Evolutionary conservation across 53 echinoderm and acorn worm genomes (phyloP), one percentile per base, ranked within the genome.

Genomic region (Mesocentrotus franciscanus): DNA sequence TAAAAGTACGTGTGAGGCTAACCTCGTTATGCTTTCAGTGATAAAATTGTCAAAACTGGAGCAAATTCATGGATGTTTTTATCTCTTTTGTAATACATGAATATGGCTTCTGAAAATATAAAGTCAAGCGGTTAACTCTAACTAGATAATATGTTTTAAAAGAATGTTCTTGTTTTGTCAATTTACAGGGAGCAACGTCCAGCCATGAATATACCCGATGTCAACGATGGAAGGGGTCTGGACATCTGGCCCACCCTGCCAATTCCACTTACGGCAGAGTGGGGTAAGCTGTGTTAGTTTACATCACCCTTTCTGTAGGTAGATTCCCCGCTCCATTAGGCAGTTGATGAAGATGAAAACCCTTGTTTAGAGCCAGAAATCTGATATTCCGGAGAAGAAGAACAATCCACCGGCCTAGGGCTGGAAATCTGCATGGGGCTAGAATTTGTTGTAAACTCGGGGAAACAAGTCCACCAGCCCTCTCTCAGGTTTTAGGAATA

Each of bases 261-360:
- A 91, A 91, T 66, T 64, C 91, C 34, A 91, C 91, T 5, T 91
- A 91, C 35, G 91, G 91, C 34, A 61, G 91, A 91, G 66, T 91
- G 20, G 91, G 91, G 91, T 91, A 91, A 91, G 91, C 66, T 24
- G 55, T 60, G 13, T 90, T n/a, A n/a, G 3, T 24, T 32, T 24
- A 79, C 26, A 79, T 18, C 34, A 79, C 79, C 26, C 30, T 79
- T 49, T 49, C 49, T 24, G n/a, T 49, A 49, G 49, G 49, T 49
- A 49, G 49, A 49, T 7, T 49, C 49, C 49, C 49, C 49, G 49
- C 49, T 49, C 49, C 49, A 49, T 49, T 7, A 49, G 49, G 49
- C 49, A 49, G 49, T 0, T 2, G 49, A 5, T 49, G 49, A 49
- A 49, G 5, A 49, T 49, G 49, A 49, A 49, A 49, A 49, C 5